Evolutionary conservation across 2,888 invertebrate species (phyloP), one percentile per base, ranked within the genome.

Genomic region (Ommatoiulus sabulosus): DNA sequence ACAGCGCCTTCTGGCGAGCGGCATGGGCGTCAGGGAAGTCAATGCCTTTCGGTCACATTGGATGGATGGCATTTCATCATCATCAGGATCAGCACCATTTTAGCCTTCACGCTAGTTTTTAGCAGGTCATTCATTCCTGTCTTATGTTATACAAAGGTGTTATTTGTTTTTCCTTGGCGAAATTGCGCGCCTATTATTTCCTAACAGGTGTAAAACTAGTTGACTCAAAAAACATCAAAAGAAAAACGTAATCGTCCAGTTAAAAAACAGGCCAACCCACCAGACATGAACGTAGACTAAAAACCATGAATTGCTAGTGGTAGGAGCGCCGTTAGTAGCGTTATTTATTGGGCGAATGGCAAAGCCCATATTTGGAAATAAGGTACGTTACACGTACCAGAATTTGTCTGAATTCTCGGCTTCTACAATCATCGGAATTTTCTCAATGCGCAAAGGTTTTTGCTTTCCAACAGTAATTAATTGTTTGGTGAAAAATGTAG

Each of bases 141-240:
- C 35, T 35, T 6, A 10, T 80, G 35, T 35, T 80, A 35, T 80
- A 80, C 80, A 80, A 80, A 80, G 80, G 80, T 80, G 80, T 80
- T 80, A 80, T 80, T 80, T 80, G 80, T 80, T 80, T 80, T 80
- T 72, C 72, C 72, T 20, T 4, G 6, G 7, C 80, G 24, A 80
- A 80, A 80, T 80, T 12, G 80, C 80, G 10, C 80, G 24, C 80
- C 80, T 80, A 35, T 80, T 80, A 80, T 20, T 80, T 10, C 80
- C 80, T 80, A 80, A 80, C 80, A 80, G 80, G 80, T 80, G 80
- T 80, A 80, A 80, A 80, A 80, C 15, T 35, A 80, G 80, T 15
- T 20, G 80, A 35, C 80, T 80, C 3, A 24, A 20, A 7, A n/a
- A 80, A 35, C 8, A 24, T 35, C 24, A 80, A 80, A 35, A 80